These are phyloP conservation scores for Patella ulyssiponensis DNA, from an alignment of 2,888 invertebrate genomes.

Conservation along the genomic window DNA sequence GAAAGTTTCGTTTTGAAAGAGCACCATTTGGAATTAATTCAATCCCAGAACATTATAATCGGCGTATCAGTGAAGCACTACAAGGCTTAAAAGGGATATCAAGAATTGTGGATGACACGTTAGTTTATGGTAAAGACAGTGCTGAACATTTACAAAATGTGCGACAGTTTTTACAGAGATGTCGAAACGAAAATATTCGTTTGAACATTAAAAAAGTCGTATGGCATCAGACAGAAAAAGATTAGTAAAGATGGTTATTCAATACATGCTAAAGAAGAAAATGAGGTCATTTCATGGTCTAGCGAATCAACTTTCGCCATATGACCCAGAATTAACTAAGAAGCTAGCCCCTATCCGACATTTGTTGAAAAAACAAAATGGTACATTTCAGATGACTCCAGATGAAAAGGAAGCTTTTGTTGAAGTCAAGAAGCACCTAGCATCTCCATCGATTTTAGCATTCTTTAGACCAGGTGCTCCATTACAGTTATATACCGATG, in stretches of 20 bases:
- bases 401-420: not conserved
- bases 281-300: not conserved
- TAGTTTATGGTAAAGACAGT: not conserved
- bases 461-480: not conserved
- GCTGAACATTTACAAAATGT: conserved; percentile 1
- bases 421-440: not conserved
- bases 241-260: not conserved
- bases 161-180: not conserved
- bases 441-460: not conserved
- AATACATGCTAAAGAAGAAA: not conserved
- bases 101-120: not conserved
- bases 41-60: not conserved
- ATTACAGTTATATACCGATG: not conserved
- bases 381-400: not conserved
- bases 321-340: not conserved
- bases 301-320: not conserved
- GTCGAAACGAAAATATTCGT: not conserved
- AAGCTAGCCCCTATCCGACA: not conserved
- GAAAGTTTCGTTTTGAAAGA: not conserved
- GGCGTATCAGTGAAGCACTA: not conserved
- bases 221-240: not conserved
- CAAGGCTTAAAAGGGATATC: not conserved
- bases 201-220: not conserved
- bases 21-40: conserved; percentile 2
- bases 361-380: not conserved